A percentile compares a stretch with the other conserved stretches of the same genome.
phyloP scores from a whole-genome alignment of 1,140 invertebrate genomes.

The Procambarus clarkii region DNA sequence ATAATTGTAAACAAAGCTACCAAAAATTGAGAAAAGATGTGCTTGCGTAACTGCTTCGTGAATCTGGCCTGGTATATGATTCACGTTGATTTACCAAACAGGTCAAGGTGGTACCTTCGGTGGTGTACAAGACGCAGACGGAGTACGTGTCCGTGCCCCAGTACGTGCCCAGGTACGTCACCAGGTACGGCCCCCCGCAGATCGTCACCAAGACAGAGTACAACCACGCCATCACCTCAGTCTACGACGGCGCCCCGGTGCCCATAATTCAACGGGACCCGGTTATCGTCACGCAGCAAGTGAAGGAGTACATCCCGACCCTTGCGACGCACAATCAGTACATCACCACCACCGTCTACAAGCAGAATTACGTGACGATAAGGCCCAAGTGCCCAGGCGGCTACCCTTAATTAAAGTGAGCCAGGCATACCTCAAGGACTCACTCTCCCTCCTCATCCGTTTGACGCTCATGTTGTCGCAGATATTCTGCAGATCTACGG shows the following conservation, averaged over 20 bases:
- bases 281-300: slow-evolving; percentile 27
- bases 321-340: slow-evolving; percentile 1
- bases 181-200: background rate
- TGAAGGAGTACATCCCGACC: slow-evolving; percentile 28
- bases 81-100: background rate
- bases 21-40: too few species aligned
- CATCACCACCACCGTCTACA: slow-evolving; percentile 24
- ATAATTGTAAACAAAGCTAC: too few species aligned
- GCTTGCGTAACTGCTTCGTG: too few species aligned
- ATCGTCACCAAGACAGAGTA: background rate
- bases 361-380: slow-evolving; percentile 24
- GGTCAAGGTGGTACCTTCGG: background rate
- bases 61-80: background rate
- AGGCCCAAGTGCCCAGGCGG: background rate
- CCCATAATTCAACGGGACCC: background rate
- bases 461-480: too few species aligned
- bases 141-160: background rate
- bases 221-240: background rate
- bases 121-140: background rate
- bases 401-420: background rate
- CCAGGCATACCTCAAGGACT: too few species aligned
- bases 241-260: background rate
- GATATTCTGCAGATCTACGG: too few species aligned
- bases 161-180: background rate
- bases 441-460: too few species aligned